A percentile compares a stretch with the other conserved stretches of the same genome.
Evolutionary conservation across 2,113 vertebrate species (phyloP).

Genomic region (Pipa parva): DNA sequence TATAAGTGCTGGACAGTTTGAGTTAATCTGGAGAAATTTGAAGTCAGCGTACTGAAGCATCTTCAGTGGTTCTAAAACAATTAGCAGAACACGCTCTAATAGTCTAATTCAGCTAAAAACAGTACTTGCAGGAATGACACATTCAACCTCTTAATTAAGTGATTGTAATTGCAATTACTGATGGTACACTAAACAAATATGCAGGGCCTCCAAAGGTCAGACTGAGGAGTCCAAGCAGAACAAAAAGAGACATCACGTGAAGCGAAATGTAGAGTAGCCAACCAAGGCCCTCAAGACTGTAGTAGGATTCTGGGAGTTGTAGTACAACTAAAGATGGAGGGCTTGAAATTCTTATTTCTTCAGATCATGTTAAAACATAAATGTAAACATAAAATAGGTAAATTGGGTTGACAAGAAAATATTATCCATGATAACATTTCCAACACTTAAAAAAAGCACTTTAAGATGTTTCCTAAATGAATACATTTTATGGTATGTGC

Average conservation of each 20-base stretch:
- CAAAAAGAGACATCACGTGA: background rate
- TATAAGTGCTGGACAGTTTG: constrained; percentile 41
- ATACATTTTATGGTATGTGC: no score
- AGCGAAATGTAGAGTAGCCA: background rate
- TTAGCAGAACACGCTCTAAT: constrained; percentile 41
- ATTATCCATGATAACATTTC: no score
- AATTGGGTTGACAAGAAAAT: no score
- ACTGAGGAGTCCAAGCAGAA: constrained; percentile 26
- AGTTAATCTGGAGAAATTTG: constrained; percentile 40
- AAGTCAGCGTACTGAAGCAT: constrained; percentile 37
- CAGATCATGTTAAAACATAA: no score
- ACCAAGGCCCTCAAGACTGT: no score
- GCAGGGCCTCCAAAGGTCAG: constrained; percentile 30
- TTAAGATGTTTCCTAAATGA: no score
- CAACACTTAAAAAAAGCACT: no score
- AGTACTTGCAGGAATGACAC: constrained; percentile 38
- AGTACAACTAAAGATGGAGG: no score
- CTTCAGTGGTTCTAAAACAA: constrained; percentile 37
- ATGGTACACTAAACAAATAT: constrained; percentile 44
- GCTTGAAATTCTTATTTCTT: no score
- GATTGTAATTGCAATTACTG: constrained; percentile 44
- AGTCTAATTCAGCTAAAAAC: constrained; percentile 43
- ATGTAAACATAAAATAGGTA: no score
- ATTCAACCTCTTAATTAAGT: constrained; percentile 43
- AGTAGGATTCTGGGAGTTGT: no score